phyloP scores from a whole-genome alignment of 1,140 invertebrate species.

The Triops longicaudatus region DNA sequence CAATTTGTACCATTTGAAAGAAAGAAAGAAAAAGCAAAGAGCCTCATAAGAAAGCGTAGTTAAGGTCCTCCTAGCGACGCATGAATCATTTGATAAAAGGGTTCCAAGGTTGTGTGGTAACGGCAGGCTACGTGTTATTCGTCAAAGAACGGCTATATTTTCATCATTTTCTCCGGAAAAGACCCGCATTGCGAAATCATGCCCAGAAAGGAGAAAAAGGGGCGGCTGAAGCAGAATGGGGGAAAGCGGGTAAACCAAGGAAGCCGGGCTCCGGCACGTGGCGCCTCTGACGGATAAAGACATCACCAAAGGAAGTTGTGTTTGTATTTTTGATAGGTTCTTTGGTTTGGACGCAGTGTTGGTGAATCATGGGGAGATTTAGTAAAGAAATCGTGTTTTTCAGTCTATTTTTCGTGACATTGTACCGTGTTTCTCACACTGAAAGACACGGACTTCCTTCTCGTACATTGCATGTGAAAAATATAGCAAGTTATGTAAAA shows the following conservation, averaged over 20 bases:
- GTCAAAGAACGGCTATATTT: background rate
- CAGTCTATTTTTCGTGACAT: background rate
- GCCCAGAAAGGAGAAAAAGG: background rate
- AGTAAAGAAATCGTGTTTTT: slow-evolving; percentile 13
- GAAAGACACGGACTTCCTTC: background rate
- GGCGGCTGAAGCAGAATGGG: too few relatives aligned
- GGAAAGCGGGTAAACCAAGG: too few relatives aligned
- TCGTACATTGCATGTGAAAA: background rate
- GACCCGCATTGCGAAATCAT: background rate
- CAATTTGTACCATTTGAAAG: too few relatives aligned
- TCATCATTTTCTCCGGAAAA: background rate
- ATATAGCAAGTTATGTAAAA: background rate
- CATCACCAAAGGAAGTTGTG: background rate
- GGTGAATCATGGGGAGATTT: slow-evolving; percentile 1
- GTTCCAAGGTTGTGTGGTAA: background rate
- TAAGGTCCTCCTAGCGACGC: background rate
- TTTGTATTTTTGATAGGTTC: background rate
- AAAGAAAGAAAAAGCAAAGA: too few relatives aligned
- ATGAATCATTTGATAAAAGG: background rate
- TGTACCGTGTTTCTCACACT: background rate
- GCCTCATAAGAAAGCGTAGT: too few relatives aligned
- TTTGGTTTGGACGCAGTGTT: background rate
- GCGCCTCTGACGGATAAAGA: background rate
- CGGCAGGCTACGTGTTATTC: background rate
- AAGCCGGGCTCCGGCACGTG: background rate